phyloP scores from a whole-genome alignment of 2,888 invertebrate species.

The Oxytorus armatus region DNA sequence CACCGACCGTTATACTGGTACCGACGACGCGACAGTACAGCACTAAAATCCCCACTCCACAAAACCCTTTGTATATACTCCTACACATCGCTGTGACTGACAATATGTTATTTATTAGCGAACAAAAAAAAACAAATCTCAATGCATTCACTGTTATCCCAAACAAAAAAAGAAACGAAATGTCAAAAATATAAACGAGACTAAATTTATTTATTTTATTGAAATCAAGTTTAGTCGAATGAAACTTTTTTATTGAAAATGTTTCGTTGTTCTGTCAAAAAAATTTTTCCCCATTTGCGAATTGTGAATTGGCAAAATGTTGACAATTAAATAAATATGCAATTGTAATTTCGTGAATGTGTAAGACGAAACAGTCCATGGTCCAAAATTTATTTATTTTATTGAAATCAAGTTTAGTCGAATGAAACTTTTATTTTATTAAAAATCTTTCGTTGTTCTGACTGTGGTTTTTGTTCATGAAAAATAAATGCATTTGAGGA shows the following conservation, averaged over 20 bases:
- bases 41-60: constrained; percentile 31
- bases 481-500: no score
- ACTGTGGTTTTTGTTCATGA: no score
- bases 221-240: neutral
- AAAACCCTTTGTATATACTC: constrained; percentile 12
- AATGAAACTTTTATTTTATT: neutral
- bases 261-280: no score
- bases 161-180: neutral
- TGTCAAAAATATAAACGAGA: neutral
- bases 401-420: no score
- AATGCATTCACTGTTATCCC: neutral
- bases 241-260: neutral
- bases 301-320: no score
- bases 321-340: no score
- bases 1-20: constrained; percentile 9
- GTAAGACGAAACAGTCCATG: no score
- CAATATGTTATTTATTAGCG: neutral
- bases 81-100: neutral
- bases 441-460: neutral
- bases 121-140: neutral
- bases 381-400: no score
- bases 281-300: no score
- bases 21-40: constrained; percentile 28
- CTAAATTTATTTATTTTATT: neutral
- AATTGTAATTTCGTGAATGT: no score